phyloP scores from a whole-genome alignment of 2,113 vertebrate species.

The Petromus typicus region DNA sequence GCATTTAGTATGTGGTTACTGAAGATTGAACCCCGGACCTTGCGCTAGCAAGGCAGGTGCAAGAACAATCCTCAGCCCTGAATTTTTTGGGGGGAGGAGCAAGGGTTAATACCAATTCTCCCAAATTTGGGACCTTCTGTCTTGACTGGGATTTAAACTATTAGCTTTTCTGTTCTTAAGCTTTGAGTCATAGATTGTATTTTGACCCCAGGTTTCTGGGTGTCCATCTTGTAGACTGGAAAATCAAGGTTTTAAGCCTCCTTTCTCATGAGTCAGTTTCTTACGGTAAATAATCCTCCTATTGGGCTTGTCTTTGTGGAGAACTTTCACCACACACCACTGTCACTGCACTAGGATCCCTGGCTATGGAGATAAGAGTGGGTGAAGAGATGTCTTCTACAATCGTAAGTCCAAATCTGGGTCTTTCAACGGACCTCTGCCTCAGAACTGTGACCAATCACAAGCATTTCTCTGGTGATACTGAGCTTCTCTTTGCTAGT shows the following conservation, averaged over 20 bases:
- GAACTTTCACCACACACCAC: background rate
- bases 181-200: background rate
- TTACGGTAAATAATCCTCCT: background rate
- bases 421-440: background rate
- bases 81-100: no score
- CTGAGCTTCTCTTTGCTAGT: background rate
- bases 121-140: background rate
- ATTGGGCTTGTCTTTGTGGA: background rate
- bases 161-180: background rate
- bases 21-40: no score
- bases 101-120: background rate
- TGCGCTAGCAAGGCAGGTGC: no score
- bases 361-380: background rate
- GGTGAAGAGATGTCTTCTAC: background rate
- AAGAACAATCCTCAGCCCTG: no score
- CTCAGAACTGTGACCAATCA: background rate
- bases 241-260: background rate
- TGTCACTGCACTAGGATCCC: background rate
- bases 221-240: background rate
- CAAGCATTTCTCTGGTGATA: background rate
- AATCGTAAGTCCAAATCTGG: background rate
- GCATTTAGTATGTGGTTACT: no score
- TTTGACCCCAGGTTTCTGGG: background rate
- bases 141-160: background rate
- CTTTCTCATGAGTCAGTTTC: background rate